Evolutionary conservation across 2,113 vertebrate species (phyloP).

Genomic region (Heteronetta atricapilla): DNA sequence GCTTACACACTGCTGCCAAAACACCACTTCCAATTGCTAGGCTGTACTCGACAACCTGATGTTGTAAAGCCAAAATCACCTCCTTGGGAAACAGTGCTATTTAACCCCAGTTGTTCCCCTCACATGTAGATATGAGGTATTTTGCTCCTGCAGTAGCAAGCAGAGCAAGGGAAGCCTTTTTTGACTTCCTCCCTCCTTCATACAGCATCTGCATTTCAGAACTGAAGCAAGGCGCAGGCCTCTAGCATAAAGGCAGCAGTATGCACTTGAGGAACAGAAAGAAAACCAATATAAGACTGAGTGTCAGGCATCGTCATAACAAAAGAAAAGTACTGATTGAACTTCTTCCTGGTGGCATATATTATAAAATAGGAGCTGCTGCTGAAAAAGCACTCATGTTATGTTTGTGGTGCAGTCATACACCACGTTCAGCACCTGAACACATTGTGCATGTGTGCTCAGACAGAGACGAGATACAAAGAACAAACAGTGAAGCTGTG

Average conservation of each 20-base stretch:
- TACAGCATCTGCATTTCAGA: background rate
- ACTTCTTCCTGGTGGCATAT: background rate
- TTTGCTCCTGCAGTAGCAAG: background rate
- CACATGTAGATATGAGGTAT: background rate
- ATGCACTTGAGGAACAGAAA: background rate
- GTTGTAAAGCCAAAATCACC: background rate
- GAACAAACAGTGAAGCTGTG: background rate
- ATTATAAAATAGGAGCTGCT: background rate
- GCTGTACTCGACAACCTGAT: background rate
- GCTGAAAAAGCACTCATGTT: background rate
- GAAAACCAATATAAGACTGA: background rate
- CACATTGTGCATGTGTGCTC: rapidly evolving
- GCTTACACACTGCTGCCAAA: background rate
- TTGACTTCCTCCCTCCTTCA: background rate
- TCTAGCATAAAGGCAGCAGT: background rate
- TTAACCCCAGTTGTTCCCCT: background rate
- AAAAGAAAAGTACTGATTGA: background rate
- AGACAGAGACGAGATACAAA: background rate
- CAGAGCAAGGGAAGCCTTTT: background rate
- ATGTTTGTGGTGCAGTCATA: background rate
- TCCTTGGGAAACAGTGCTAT: background rate
- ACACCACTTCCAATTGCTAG: background rate
- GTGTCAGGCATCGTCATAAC: background rate
- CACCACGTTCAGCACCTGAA: background rate
- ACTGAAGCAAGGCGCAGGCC: background rate